phyloP scores from a whole-genome alignment of 2,888 invertebrate species.

The Geotrupes spiniger region DNA sequence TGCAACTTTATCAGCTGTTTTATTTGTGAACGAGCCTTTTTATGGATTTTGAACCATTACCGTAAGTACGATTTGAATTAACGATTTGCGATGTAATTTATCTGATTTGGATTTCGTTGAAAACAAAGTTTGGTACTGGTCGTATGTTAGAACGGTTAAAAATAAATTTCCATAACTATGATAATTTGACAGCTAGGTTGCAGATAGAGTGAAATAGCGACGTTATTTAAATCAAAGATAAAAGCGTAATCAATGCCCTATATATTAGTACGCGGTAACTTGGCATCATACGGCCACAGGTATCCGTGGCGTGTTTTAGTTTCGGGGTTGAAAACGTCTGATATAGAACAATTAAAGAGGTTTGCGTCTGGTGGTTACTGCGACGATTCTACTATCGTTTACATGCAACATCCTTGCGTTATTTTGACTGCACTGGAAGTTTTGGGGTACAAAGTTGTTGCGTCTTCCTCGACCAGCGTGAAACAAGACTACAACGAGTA shows the following conservation, averaged over 20 bases:
- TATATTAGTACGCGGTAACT: constrained; percentile 85
- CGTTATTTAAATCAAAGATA: constrained; percentile 11
- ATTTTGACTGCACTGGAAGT: constrained; percentile 85
- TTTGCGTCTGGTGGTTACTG: constrained; percentile 82
- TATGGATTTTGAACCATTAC: too few species aligned
- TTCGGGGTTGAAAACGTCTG: constrained; percentile 79
- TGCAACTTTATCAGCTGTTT: too few species aligned
- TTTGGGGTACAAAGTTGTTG: constrained; percentile 83
- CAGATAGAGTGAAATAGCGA: too few species aligned
- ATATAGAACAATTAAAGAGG: constrained; percentile 78
- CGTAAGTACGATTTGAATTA: too few species aligned
- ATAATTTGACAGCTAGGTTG: too few species aligned
- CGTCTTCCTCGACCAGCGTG: constrained; percentile 80
- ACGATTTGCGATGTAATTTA: too few species aligned
- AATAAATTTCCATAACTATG: too few species aligned
- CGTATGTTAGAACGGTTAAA: too few species aligned
- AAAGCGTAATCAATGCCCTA: constrained; percentile 67
- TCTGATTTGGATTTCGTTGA: too few species aligned
- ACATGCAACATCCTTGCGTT: constrained; percentile 83
- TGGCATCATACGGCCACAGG: constrained; percentile 82
- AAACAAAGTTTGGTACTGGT: too few species aligned
- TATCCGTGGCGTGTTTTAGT: constrained; percentile 86
- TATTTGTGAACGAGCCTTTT: too few species aligned
- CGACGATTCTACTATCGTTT: constrained; percentile 82
- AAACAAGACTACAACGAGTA: constrained; percentile 88